Conservation (phyloP, 2,888 invertebrate genomes). For the Hartigia nigra region DNA sequence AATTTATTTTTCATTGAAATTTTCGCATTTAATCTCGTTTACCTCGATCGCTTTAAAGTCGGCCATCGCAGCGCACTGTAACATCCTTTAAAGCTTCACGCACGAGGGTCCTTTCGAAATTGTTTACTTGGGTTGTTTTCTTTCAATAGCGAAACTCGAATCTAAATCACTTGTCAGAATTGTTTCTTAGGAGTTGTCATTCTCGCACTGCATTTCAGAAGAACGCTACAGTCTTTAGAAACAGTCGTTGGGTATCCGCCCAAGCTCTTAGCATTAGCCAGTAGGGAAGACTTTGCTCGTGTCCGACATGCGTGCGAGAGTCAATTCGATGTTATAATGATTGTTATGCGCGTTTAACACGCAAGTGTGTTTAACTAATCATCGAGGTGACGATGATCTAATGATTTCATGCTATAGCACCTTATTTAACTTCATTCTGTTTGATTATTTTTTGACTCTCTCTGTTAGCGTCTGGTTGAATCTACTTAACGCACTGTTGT, state of each 20-base stretch:
- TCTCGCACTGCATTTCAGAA: not conserved
- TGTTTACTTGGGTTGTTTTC: not conserved
- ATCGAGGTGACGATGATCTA: not conserved
- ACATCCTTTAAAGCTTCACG: not conserved
- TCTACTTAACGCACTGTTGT: not conserved
- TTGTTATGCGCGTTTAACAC: not conserved
- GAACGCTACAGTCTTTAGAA: not conserved
- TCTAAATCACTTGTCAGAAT: not conserved
- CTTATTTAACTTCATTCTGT: not conserved
- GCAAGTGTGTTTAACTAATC: not conserved
- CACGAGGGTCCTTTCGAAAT: not conserved
- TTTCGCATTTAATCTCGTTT: not conserved
- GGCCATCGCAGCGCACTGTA: not conserved
- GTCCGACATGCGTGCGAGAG: not conserved
- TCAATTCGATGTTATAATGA: not conserved
- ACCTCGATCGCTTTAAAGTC: not conserved
- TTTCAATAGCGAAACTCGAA: not conserved
- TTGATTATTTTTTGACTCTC: not conserved
- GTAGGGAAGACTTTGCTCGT: not conserved
- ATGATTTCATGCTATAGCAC: not conserved
- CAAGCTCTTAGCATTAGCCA: not conserved
- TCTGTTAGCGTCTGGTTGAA: not conserved
- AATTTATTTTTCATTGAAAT: not conserved
- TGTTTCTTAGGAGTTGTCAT: not conserved
- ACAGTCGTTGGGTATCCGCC: not conserved